These are phyloP conservation scores for Idaea dimidiata DNA, from an alignment of 2,888 invertebrate species.

Conservation along the genomic window DNA sequence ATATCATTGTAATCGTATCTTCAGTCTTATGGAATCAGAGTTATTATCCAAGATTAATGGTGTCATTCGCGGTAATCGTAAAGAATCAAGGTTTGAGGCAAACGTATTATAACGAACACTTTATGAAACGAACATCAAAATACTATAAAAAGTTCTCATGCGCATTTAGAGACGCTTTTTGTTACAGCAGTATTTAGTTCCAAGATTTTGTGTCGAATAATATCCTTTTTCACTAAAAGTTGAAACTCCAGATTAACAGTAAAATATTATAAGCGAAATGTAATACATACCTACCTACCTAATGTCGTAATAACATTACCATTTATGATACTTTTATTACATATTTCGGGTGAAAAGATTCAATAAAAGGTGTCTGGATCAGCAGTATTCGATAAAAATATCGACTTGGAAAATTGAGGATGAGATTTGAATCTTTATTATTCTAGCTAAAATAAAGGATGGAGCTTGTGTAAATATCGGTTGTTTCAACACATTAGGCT, in stretches of 20 bases:
- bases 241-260: conserved; percentile 19
- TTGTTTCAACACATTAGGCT: conserved; percentile 24
- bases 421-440: conserved; percentile 21
- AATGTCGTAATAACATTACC: conserved; percentile 26
- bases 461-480: conserved; percentile 19
- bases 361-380: conserved; percentile 26
- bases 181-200: neutral
- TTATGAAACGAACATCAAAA: neutral
- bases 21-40: neutral
- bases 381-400: conserved; percentile 15
- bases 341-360: conserved; percentile 23
- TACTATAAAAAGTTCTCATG: neutral
- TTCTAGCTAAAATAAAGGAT: conserved; percentile 19
- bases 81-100: conserved; percentile 21
- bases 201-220: conserved; percentile 9
- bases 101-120: conserved; percentile 6
- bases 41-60: conserved; percentile 29
- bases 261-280: conserved; percentile 25
- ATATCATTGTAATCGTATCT: neutral
- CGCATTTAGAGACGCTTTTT: neutral
- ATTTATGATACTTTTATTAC: conserved; percentile 32
- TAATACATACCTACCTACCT: conserved; percentile 13
- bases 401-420: conserved; percentile 13
- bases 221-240: conserved; percentile 9
- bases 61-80: conserved; percentile 27